Conservation (phyloP, 2,113 vertebrate genomes). For the Calyptomena viridis region DNA sequence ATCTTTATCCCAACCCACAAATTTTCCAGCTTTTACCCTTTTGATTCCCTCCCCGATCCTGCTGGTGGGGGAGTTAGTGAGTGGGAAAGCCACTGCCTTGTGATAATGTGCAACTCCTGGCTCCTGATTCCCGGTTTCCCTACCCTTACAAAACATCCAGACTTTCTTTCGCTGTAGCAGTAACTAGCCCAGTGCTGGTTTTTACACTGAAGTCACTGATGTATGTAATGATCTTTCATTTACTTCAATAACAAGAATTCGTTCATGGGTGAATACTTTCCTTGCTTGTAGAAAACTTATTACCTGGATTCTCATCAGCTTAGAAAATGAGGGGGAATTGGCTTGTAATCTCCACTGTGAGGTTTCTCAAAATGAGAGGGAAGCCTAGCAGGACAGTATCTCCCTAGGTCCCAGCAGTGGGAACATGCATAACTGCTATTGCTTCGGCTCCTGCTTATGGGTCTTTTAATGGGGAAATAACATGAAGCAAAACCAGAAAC, state of each 20-base stretch:
- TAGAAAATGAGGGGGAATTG: not conserved
- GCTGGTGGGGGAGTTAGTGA: accelerated
- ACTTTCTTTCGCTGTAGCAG: not conserved
- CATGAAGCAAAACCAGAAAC: not conserved
- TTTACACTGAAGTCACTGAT: not conserved
- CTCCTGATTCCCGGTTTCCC: not conserved
- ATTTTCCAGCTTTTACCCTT: not conserved
- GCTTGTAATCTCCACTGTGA: not conserved
- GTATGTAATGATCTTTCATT: not conserved
- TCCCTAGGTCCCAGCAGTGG: not conserved
- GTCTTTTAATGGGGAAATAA: not conserved
- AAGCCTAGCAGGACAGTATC: not conserved
- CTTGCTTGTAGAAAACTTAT: not conserved
- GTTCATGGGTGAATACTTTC: not conserved
- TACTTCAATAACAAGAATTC: slow-evolving; percentile 3
- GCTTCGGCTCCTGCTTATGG: not conserved
- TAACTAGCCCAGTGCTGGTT: not conserved
- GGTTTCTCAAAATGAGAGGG: not conserved
- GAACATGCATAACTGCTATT: not conserved
- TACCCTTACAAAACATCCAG: not conserved
- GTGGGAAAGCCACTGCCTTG: not conserved
- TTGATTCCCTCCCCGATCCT: not conserved
- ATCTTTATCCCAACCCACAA: not conserved
- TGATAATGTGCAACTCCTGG: accelerated
- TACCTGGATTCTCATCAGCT: not conserved